Evolutionary conservation across 2,888 invertebrate species (phyloP), one percentile per base, ranked within the genome.

Genomic region (Argyra leucocephala): DNA sequence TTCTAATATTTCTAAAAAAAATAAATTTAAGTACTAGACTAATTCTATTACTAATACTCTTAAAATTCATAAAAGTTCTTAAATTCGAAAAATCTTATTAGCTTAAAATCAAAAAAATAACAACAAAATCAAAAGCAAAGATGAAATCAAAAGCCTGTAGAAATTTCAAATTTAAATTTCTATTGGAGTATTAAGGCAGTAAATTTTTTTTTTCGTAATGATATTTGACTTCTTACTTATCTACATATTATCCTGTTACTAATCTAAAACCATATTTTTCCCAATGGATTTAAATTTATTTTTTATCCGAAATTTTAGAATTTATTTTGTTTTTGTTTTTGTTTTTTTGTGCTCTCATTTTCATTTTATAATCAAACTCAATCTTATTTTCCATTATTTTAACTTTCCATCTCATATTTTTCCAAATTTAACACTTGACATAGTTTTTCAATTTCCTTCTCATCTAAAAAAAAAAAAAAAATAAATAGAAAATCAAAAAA

Each of bases 341-440:
- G 31, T 31, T 12, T 31, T 31, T 31, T 10, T 12, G 31, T 10
- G 7, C 31, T 31, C 31, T 31, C 31, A 4, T 31, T 31, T 31
- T 31, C 12, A 1, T 31, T 4, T 31, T 48, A 48, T 48, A 48
- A 48, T 48, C 48, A 48, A 48, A 48, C 48, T 15, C 48, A 48
- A 48, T 48, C 48, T 48, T 48, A 48, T 48, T 48, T 48, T n/a
- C 48, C 48, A 48, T 48, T 48, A 48, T 48, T 48, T 48, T 48
- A 15, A 48, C 48, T 48, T 48, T 48, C 48, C 48, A n/a, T 48
- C 48, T 48, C 48, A 48, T 48, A 48, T 48, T 48, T 48, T 31
- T 48, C 18, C 48, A 48, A 48, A 48, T 48, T 48, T 48, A 48
- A 48, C 48, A 48, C 48, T 48, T 48, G 48, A 48, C 48, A 48